phyloP scores from a whole-genome alignment of 2,888 invertebrate genomes.

The Crematogaster levior region DNA sequence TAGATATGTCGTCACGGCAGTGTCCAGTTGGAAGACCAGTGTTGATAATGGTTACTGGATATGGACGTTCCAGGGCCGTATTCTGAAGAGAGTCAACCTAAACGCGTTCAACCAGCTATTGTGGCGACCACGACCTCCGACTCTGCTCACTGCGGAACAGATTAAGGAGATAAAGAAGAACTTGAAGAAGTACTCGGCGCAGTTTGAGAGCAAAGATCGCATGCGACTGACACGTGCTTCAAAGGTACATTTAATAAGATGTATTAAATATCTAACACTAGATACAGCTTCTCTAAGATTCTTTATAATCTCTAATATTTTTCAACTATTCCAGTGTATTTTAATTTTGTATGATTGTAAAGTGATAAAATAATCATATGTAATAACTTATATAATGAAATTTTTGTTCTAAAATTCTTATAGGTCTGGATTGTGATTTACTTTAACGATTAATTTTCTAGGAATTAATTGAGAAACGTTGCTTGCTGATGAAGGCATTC shows the following conservation, averaged over 20 bases:
- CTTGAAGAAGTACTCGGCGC: constrained; percentile 97
- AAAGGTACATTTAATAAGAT: constrained; percentile 87
- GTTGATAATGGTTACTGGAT: constrained; percentile 97
- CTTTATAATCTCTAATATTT: neutral
- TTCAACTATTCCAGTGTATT: neutral
- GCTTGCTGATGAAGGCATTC: constrained; percentile 94
- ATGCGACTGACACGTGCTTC: constrained; percentile 96
- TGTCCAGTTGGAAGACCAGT: constrained; percentile 98
- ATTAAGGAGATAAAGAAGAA: constrained; percentile 98
- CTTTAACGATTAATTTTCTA: constrained; percentile 73
- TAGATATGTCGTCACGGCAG: constrained; percentile 95
- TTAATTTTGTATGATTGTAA: neutral
- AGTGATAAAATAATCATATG: neutral
- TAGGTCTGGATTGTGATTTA: neutral
- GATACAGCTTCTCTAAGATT: too few relatives aligned
- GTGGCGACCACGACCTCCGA: constrained; percentile 98
- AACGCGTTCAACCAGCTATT: constrained; percentile 97
- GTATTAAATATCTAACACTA: neutral
- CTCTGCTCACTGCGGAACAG: constrained; percentile 93
- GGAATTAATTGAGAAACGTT: constrained; percentile 97
- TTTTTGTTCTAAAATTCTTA: neutral
- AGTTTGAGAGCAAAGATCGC: constrained; percentile 98
- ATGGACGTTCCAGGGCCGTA: constrained; percentile 98
- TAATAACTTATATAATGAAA: neutral
- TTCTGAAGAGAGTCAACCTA: constrained; percentile 93